These are phyloP conservation scores for Neomorphus geoffroyi DNA, from an alignment of 2,797 vertebrate species.

Conservation along the genomic window DNA sequence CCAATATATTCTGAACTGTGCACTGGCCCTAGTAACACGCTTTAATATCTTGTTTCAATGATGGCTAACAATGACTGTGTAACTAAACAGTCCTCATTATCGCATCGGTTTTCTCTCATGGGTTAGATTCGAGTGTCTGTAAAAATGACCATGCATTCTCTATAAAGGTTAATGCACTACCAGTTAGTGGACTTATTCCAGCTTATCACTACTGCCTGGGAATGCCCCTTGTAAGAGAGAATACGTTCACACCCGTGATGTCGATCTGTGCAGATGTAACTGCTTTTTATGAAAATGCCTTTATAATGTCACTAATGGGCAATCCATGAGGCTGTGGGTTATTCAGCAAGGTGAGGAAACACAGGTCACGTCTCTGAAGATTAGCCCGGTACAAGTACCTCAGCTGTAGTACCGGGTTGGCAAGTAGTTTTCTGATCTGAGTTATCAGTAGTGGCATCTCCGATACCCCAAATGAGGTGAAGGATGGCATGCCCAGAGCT, in stretches of 20 bases:
- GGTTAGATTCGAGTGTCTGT: slow-evolving; percentile 44
- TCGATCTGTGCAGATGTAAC: neutral
- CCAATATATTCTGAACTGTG: neutral
- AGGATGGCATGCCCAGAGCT: too few relatives aligned
- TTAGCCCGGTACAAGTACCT: neutral
- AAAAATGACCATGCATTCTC: slow-evolving; percentile 34
- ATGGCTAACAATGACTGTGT: neutral
- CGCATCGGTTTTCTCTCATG: slow-evolving; percentile 24
- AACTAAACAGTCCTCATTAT: neutral
- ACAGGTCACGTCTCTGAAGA: accelerated
- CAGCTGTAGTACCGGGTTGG: too few relatives aligned
- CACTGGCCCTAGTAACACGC: neutral
- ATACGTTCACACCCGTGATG: neutral
- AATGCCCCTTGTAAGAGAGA: neutral
- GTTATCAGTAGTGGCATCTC: neutral
- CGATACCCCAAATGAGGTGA: accelerated
- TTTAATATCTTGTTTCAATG: slow-evolving; percentile 19
- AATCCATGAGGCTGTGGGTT: neutral
- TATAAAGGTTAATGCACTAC: slow-evolving; percentile 8
- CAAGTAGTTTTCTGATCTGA: neutral
- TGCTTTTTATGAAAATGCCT: neutral
- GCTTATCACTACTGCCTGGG: too few relatives aligned
- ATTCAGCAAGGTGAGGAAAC: neutral
- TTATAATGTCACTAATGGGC: neutral
- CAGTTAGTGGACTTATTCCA: neutral